Conservation (phyloP, 2,888 invertebrate species). For the Diadromus collaris region DNA sequence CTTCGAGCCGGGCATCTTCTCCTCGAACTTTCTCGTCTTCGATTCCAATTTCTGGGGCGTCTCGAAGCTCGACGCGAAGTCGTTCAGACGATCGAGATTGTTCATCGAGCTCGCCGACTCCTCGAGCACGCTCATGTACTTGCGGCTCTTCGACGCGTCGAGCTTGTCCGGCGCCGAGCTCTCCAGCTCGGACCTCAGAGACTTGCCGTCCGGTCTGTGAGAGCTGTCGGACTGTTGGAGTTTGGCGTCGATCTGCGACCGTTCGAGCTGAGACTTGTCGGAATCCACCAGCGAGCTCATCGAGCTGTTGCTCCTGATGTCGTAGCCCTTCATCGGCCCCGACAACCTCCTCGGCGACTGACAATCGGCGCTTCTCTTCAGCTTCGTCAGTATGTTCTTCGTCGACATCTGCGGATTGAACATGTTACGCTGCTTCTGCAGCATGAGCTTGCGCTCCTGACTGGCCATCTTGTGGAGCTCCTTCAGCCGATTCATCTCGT, state of each 20-base stretch:
- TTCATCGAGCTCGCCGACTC: slow-evolving; percentile 59
- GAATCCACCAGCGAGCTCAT: slow-evolving; percentile 78
- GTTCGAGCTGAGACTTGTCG: slow-evolving; percentile 77
- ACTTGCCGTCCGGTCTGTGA: slow-evolving; percentile 64
- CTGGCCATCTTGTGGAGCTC: slow-evolving; percentile 82
- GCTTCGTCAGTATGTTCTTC: slow-evolving; percentile 80
- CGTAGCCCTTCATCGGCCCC: slow-evolving; percentile 82
- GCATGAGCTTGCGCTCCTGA: slow-evolving; percentile 81
- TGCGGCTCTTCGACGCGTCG: slow-evolving; percentile 59
- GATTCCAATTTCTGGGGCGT: slow-evolving; percentile 71
- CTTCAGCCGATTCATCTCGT: slow-evolving; percentile 84
- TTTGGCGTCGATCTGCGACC: slow-evolving; percentile 72
- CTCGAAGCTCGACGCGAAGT: slow-evolving; percentile 47
- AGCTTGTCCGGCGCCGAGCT: slow-evolving; percentile 63
- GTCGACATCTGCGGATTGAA: slow-evolving; percentile 82
- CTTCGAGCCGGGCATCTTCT: slow-evolving; percentile 75
- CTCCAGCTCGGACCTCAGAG: slow-evolving; percentile 58
- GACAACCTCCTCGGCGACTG: slow-evolving; percentile 79
- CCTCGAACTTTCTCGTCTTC: slow-evolving; percentile 77
- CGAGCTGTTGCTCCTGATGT: slow-evolving; percentile 80
- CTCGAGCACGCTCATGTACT: slow-evolving; percentile 61
- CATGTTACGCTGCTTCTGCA: slow-evolving; percentile 82
- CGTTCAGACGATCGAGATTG: slow-evolving; percentile 44
- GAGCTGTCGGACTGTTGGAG: slow-evolving; percentile 69
- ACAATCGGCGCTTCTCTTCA: slow-evolving; percentile 80